Conservation (phyloP, 2,797 vertebrate genomes). For the Nannoperca obscura region DNA sequence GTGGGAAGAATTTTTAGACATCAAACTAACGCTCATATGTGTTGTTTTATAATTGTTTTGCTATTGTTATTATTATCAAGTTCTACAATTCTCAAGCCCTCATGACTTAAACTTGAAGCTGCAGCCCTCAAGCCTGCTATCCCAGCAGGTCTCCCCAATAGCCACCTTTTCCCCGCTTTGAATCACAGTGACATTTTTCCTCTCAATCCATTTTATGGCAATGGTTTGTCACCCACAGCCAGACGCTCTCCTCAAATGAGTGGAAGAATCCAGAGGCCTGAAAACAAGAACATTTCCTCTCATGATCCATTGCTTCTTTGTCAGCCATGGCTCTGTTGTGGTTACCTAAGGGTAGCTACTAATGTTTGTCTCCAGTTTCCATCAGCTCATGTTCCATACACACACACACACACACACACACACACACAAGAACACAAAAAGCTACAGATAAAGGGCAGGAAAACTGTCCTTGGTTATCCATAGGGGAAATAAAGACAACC, state of each 20-base stretch:
- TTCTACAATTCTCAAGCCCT: not conserved
- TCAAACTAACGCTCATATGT: slow-evolving; percentile 30
- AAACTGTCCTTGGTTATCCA: slow-evolving; percentile 56
- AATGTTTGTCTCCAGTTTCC: slow-evolving; percentile 66
- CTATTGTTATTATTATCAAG: slow-evolving; percentile 25
- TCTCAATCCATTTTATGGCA: slow-evolving; percentile 14
- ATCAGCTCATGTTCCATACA: slow-evolving; percentile 68
- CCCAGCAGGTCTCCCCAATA: slow-evolving; percentile 28
- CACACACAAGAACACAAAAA: slow-evolving; percentile 43
- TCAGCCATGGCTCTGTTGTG: slow-evolving; percentile 71
- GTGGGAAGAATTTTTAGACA: slow-evolving; percentile 23
- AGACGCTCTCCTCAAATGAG: slow-evolving; percentile 28
- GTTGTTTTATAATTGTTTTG: slow-evolving; percentile 44
- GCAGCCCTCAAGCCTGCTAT: slow-evolving; percentile 15
- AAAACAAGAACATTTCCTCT: slow-evolving; percentile 70
- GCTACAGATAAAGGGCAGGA: slow-evolving; percentile 65
- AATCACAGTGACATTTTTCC: slow-evolving; percentile 33
- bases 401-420: slow-evolving; percentile 58
- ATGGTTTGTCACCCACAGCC: slow-evolving; percentile 33
- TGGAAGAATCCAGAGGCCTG: slow-evolving; percentile 59
- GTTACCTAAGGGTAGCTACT: slow-evolving; percentile 70
- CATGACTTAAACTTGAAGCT: slow-evolving; percentile 38
- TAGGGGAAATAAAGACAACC: slow-evolving; percentile 48
- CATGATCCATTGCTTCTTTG: slow-evolving; percentile 65
- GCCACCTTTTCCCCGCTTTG: slow-evolving; percentile 19